Base-by-base conservation (phyloP, 2,797 vertebrate species). In the Falco naumanni region DNA sequence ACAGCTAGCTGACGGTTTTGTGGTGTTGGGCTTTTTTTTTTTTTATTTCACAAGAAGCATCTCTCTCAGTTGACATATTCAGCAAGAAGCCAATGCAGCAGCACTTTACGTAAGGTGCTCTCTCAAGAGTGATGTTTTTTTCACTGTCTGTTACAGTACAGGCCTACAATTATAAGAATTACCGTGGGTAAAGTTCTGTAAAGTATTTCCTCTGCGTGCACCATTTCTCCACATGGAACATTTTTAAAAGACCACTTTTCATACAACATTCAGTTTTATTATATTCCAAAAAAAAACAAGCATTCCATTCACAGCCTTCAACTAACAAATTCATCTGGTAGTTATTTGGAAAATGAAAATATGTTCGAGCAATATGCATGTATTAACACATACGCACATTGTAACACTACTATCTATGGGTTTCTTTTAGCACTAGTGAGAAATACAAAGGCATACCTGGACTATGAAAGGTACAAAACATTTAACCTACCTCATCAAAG, bases 401-500 rank as follows among this genome's bases (percentile, higher is more conserved):
- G 1, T 18, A 80, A 65, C 57, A 59, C 31, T 60, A 26, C 18
- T 45, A 15, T 33, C 34, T 63, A 39, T 21, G 26, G 28, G 15
- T 43, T 74, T 80, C 65, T 71, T 84, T 45, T 21, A 76, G 21
- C 47, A 59, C 16, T 64, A 82, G 11, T 51, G 33, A 91, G 54
- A 91, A 93, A 90, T 37, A 75, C 9, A 50, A 56, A 56, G 34
- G 48, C 15, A 77, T 21, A 69, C 10, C 61, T 68, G 33, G 77
- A 87, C 71, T 83, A 41, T 1, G 4, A 33, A 77, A 90, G 22
- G 29, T 50, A 77, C n/a, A 92, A 97, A 95, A 95, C 88, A 97
- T 87, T 93, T 87, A 97, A 96, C 98, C 95, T 98, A 99, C 99
- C 99, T 99, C 99, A 96, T 99, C 99, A 97, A 99, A 99, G 97